Evolutionary conservation across 2,797 vertebrate species (phyloP), one percentile per base, ranked within the genome.

Genomic region (Gephyroberyx darwinii): DNA sequence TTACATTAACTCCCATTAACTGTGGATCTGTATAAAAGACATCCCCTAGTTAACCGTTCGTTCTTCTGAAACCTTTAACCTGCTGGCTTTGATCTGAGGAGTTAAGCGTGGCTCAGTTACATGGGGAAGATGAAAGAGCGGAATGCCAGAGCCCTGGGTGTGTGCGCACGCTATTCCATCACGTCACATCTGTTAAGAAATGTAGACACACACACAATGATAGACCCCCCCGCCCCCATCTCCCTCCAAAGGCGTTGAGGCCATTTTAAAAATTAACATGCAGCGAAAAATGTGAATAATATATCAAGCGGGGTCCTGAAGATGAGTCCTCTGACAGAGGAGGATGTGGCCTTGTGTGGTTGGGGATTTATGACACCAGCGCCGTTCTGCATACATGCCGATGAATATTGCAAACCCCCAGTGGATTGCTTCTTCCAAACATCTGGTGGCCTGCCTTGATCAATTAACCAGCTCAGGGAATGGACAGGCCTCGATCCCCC

Each of bases 391-490:
- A 85, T 85, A 80, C 73, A 84, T 48, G 85, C 60, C 56, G 30
- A 91, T 90, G 80, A 92, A 93, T 92, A 90, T 87, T 92, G 89
- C 81, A 91, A 83, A 74, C 75, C 83, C 81, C 53, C 50, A 39
- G 69, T 64, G 84, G 75, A 86, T 86, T 73, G 84, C 60, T 86
- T 53, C 82, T 80, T 79, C 73, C 78, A 82, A 82, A 89, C 85
- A 92, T 91, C 91, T 90, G 88, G 77, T 80, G 75, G 77, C 86
- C 84, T 85, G 88, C 89, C 89, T 86, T 80, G 76, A 92, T 90
- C 88, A 89, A 90, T 91, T 90, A 92, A 84, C 68, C 70, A 77
- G 80, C 80, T 64, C 2, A 2, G 52, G 66, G 69, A 80, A 81
- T 16, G 83, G 82, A 84, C 77, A 78, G 79, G 61, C 58, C 64